Percentiles rank a stretch among this genome's conserved stretches.
Conservation (phyloP, 1,140 invertebrate genomes). For the Drosophila equinoxialis region DNA sequence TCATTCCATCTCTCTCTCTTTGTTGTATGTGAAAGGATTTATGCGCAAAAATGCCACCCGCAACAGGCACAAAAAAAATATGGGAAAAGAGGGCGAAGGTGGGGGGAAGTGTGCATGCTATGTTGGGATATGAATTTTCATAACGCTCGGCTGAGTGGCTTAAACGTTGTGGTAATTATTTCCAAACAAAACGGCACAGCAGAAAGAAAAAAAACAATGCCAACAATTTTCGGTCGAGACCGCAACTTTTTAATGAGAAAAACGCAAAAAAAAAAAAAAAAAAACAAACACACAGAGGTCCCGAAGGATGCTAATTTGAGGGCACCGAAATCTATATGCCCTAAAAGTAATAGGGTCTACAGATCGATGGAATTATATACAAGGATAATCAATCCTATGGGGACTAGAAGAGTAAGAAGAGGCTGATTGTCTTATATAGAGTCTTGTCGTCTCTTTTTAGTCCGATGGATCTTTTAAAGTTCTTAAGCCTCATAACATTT, state of each 20-base stretch:
- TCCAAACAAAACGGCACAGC: slow-evolving; percentile 48
- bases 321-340: slow-evolving; percentile 14
- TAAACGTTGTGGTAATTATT: slow-evolving; percentile 79
- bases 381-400: too few species aligned
- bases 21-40: slow-evolving; percentile 68
- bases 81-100: neutral
- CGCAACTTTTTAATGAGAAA: slow-evolving; percentile 77
- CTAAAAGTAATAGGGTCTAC: neutral
- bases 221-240: slow-evolving; percentile 63
- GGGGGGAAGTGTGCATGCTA: slow-evolving; percentile 42
- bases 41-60: slow-evolving; percentile 74
- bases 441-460: too few species aligned
- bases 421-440: too few species aligned
- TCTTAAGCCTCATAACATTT: too few species aligned
- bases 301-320: slow-evolving; percentile 29
- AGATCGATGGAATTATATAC: too few species aligned
- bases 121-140: slow-evolving; percentile 72
- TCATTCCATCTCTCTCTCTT: slow-evolving; percentile 29
- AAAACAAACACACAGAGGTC: slow-evolving; percentile 17
- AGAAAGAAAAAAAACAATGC: slow-evolving; percentile 37
- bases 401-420: too few species aligned
- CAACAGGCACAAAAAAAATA: slow-evolving; percentile 44
- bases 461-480: too few species aligned
- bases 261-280: slow-evolving; percentile 22
- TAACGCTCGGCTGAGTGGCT: slow-evolving; percentile 76